These are phyloP conservation scores for Antheraea assamensis DNA, from an alignment of 2,888 invertebrate species.

Conservation along the genomic window DNA sequence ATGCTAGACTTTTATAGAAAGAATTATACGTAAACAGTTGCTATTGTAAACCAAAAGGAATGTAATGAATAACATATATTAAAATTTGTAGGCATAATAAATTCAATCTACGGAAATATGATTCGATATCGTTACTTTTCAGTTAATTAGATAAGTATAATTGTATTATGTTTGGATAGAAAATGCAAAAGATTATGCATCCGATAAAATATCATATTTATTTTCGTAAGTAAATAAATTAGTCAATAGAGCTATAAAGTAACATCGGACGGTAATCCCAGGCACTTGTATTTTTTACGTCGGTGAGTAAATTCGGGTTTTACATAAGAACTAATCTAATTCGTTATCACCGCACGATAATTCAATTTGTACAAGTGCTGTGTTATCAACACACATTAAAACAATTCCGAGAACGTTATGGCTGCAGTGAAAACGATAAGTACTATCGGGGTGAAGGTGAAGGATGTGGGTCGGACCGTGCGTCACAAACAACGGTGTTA, in stretches of 20 bases:
- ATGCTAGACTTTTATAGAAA: too few relatives aligned
- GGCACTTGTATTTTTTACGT: background rate
- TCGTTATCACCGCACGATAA: conserved; percentile 38
- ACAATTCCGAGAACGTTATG: conserved; percentile 16
- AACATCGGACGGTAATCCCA: background rate
- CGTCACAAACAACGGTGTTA: conserved; percentile 59
- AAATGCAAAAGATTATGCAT: background rate
- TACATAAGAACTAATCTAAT: conserved; percentile 12
- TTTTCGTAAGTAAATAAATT: background rate
- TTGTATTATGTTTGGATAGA: background rate
- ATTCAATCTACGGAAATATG: background rate
- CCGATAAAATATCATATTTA: background rate
- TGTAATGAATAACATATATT: too few relatives aligned
- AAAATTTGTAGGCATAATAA: too few relatives aligned
- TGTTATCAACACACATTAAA: conserved; percentile 15
- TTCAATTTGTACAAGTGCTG: conserved; percentile 32
- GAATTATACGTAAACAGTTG: too few relatives aligned
- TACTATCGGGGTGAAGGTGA: conserved; percentile 52
- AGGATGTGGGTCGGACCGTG: conserved; percentile 60
- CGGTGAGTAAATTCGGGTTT: background rate
- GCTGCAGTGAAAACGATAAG: conserved; percentile 37
- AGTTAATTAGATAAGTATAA: too few relatives aligned
- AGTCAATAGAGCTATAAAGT: background rate
- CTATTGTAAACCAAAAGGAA: too few relatives aligned
- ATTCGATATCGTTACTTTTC: too few relatives aligned